phyloP scores from a whole-genome alignment of 2,113 vertebrate genomes.

The Fregata magnificens region DNA sequence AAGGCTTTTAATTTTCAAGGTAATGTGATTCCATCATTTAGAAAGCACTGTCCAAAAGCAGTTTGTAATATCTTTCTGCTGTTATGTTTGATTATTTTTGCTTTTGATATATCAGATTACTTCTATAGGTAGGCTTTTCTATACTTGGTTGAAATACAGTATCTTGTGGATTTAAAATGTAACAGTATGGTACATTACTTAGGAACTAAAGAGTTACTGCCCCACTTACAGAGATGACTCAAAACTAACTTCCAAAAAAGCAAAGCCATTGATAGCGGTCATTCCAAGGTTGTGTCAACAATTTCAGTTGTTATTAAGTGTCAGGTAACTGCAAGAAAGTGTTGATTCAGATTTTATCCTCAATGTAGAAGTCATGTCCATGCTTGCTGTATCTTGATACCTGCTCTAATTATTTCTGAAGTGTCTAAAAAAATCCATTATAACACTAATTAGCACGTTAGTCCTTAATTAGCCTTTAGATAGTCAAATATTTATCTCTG shows the following conservation, averaged over 20 bases:
- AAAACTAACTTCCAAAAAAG: not conserved
- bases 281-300: fast-evolving
- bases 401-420: constrained; percentile 32
- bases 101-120: not conserved
- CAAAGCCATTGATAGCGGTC: not conserved
- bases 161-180: not conserved
- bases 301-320: not conserved
- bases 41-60: not conserved
- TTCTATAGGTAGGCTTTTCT: not conserved
- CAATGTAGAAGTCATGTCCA: not conserved
- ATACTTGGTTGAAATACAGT: not conserved
- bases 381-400: not conserved
- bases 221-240: not conserved
- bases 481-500: constrained; percentile 24
- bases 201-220: not conserved
- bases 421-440: constrained; percentile 10
- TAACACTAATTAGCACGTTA: not conserved
- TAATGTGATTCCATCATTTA: not conserved
- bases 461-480: constrained; percentile 6
- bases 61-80: not conserved
- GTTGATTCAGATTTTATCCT: not conserved
- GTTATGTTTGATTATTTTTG: not conserved
- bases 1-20: not conserved
- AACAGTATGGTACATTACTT: not conserved
- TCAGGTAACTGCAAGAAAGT: not conserved